Conservation (phyloP, 2,797 vertebrate genomes). For the Betta splendens region DNA sequence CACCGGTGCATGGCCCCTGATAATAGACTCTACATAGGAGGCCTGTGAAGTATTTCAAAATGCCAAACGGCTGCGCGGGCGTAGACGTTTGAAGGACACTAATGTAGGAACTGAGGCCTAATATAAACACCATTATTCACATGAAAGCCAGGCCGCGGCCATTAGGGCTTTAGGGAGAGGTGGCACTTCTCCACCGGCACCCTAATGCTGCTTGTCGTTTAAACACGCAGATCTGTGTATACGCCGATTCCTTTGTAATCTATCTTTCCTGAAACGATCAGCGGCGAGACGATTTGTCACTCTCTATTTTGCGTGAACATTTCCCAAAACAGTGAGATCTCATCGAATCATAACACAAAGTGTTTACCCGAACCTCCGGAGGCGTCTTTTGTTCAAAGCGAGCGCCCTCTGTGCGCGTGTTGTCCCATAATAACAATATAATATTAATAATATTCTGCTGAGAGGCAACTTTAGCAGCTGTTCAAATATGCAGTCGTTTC, state of each 20-base stretch:
- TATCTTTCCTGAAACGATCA: conserved; percentile 37
- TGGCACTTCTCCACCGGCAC: conserved; percentile 64
- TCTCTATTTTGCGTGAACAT: conserved; percentile 44
- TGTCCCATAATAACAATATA: conserved; percentile 66
- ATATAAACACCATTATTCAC: conserved; percentile 83
- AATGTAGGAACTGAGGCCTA: conserved; percentile 80
- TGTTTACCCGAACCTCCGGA: conserved; percentile 44
- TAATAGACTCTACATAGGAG: conserved; percentile 75
- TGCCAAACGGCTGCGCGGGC: conserved; percentile 61
- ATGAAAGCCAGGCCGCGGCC: conserved; percentile 76
- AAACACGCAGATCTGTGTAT: conserved; percentile 49
- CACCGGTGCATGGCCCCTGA: conserved; percentile 51
- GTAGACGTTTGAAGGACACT: conserved; percentile 81
- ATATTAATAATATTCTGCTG: conserved; percentile 63
- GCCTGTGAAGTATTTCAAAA: conserved; percentile 79
- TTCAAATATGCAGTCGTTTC: conserved; percentile 74
- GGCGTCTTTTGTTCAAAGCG: conserved; percentile 31
- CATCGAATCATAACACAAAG: conserved; percentile 50
- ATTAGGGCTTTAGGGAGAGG: conserved; percentile 69
- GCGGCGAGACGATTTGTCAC: conserved; percentile 53
- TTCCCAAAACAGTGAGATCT: conserved; percentile 43
- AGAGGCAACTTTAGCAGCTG: conserved; percentile 77
- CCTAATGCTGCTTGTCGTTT: conserved; percentile 71
- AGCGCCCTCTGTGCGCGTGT: conserved; percentile 47
- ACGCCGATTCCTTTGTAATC: conserved; percentile 29